A percentile compares a stretch with the other conserved stretches of the same genome.
phyloP scores from a whole-genome alignment of 1,140 invertebrate genomes.

The Cepaea nemoralis region DNA sequence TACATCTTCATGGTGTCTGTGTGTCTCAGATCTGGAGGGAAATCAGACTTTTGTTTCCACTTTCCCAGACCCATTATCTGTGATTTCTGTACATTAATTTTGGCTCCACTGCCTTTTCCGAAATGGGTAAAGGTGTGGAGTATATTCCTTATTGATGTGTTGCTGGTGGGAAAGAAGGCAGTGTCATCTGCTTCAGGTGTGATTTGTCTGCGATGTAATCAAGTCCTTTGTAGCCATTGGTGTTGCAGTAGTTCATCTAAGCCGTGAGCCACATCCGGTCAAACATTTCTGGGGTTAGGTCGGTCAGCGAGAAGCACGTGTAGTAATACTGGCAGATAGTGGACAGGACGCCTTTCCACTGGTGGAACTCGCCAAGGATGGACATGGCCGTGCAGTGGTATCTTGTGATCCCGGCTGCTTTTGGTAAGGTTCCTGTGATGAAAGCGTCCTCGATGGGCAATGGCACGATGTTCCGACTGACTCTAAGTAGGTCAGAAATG shows the following conservation, averaged over 20 bases:
- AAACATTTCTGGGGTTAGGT: not conserved
- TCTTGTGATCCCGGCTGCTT: conserved; percentile 48
- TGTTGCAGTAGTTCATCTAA: conserved; percentile 22
- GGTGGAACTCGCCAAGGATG: not conserved
- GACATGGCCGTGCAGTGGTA: conserved; percentile 33
- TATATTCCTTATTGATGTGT: too few species aligned
- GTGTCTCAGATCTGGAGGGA: too few species aligned
- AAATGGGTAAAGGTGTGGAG: too few species aligned
- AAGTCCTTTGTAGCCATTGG: conserved; percentile 8
- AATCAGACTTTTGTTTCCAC: too few species aligned
- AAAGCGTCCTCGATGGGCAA: conserved; percentile 71
- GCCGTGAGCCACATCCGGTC: conserved; percentile 19
- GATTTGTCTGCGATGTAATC: conserved; percentile 11
- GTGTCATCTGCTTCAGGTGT: not conserved
- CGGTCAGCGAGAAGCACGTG: not conserved
- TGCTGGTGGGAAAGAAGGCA: too few species aligned
- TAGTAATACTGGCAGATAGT: conserved; percentile 1
- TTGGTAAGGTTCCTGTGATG: conserved; percentile 70
- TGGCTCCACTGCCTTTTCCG: too few species aligned
- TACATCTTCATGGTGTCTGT: too few species aligned
- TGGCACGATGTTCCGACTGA: conserved; percentile 57
- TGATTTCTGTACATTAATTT: too few species aligned
- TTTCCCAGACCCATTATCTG: too few species aligned
- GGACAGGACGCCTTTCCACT: not conserved
- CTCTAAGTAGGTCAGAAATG: conserved; percentile 48